phyloP scores from a whole-genome alignment of 2,888 invertebrate species.

The Escarpia spicata region DNA sequence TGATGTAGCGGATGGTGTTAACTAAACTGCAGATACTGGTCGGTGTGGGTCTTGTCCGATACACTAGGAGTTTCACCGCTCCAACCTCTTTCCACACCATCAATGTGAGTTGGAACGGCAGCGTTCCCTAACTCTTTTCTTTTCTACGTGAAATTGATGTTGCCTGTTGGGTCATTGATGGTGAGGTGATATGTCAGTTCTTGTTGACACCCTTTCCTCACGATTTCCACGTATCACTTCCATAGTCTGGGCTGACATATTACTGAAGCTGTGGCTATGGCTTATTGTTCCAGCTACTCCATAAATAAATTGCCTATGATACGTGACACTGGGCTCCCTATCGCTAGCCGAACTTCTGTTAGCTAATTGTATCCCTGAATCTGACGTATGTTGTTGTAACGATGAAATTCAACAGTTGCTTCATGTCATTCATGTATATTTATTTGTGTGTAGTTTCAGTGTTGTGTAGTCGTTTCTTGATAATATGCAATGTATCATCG shows the following conservation, averaged over 20 bases:
- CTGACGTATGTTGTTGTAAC: no score
- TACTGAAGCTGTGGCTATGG: no score
- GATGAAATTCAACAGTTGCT: no score
- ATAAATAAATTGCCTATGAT: neutral
- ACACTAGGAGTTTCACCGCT: neutral
- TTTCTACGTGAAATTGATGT: neutral
- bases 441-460: no score
- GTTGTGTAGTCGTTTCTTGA: neutral
- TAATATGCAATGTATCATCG: neutral
- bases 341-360: neutral
- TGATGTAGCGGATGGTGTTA: neutral
- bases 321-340: neutral
- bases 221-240: no score
- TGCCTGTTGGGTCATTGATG: neutral
- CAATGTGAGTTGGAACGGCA: neutral
- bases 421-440: no score
- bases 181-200: neutral
- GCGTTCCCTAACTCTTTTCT: no score
- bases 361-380: no score
- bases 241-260: no score
- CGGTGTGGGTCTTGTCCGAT: neutral
- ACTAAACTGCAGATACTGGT: neutral
- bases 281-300: neutral
- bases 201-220: neutral
- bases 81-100: neutral